Percentiles rank a stretch among this genome's conserved stretches.
Evolutionary conservation across 2,797 vertebrate species (phyloP).

Genomic region (Dermochelys coriacea): DNA sequence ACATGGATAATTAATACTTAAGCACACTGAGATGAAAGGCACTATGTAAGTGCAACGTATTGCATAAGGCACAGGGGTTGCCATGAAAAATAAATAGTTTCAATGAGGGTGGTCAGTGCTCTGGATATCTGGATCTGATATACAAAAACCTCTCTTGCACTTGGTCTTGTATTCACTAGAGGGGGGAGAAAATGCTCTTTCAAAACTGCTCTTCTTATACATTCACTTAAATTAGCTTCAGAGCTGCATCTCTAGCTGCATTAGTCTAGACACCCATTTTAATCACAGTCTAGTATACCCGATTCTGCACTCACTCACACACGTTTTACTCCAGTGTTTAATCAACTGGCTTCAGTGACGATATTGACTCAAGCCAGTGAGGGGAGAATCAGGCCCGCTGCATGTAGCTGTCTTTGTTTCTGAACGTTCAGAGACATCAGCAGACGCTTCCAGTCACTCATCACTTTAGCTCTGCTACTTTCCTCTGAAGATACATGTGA

Average conservation of each 20-base stretch:
- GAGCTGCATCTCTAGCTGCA: neutral
- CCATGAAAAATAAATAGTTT: too few species aligned
- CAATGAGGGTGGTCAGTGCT: neutral
- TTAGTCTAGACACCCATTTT: neutral
- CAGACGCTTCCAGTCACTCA: neutral
- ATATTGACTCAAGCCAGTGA: fast-evolving
- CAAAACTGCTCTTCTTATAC: neutral
- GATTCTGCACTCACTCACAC: neutral
- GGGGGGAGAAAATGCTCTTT: neutral
- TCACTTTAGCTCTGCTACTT: neutral
- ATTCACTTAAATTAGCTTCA: too few species aligned
- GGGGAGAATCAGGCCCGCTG: neutral
- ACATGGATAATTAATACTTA: neutral
- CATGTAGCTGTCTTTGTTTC: neutral
- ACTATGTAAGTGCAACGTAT: too few species aligned
- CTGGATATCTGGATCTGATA: neutral
- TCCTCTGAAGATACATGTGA: too few species aligned
- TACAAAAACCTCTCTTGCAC: neutral
- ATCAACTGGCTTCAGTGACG: neutral
- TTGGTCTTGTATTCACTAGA: neutral
- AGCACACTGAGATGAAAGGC: too few species aligned
- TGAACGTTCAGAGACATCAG: neutral
- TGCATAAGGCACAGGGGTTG: too few species aligned
- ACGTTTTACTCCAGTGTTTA: too few species aligned
- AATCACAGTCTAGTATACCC: neutral